Conservation (phyloP, 30 jellyfish, hydroid and myxozoan genomes). For the Euphysa ruthae region DNA sequence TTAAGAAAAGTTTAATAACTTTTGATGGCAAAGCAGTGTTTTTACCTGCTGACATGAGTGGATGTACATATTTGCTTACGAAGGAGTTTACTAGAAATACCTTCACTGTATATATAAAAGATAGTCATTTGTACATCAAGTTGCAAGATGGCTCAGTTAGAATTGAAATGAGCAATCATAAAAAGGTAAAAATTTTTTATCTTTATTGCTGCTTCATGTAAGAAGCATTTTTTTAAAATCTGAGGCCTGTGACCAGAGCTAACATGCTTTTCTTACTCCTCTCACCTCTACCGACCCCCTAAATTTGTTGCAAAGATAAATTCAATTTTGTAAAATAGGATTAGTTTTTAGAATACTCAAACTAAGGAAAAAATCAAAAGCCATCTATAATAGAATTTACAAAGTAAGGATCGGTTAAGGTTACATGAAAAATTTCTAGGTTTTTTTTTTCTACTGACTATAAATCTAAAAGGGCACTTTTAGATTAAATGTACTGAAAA, state of each 20-base stretch:
- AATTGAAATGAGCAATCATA: conserved; percentile 3
- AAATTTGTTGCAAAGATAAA: no score
- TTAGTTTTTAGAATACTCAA: no score
- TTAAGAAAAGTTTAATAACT: conserved; percentile 50
- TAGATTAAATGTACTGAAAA: no score
- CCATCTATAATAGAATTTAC: no score
- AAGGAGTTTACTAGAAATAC: conserved; percentile 62
- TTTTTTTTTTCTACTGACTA: no score
- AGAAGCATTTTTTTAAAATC: background rate
- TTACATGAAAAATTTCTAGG: no score
- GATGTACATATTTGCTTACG: conserved; percentile 58
- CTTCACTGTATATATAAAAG: conserved; percentile 44
- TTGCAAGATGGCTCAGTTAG: conserved; percentile 30
- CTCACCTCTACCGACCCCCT: no score
- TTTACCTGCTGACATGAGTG: conserved; percentile 16
- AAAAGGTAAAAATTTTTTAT: conserved; percentile 1
- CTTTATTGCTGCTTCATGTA: background rate
- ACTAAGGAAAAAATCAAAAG: no score
- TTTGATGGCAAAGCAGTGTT: conserved; percentile 77
- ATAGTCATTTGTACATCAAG: conserved; percentile 32
- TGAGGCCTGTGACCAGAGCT: background rate
- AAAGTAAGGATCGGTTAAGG: no score
- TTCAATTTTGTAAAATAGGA: no score
- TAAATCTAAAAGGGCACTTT: no score
- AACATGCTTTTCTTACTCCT: no score